Conservation (phyloP, 92 coral and sea anemone genomes). For the Epizoanthus fatuus region DNA sequence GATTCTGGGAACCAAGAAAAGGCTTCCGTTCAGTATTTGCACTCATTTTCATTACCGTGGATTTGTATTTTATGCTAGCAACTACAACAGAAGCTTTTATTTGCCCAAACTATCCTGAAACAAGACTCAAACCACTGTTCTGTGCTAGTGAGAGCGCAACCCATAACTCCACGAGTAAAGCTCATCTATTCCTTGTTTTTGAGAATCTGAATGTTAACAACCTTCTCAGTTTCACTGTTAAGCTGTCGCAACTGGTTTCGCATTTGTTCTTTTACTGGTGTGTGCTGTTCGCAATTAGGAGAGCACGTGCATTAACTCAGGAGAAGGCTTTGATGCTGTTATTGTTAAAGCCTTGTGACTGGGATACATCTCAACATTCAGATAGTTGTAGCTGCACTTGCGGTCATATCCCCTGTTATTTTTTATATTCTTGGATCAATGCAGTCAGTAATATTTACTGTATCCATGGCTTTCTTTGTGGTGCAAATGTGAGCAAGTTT, state of each 20-base stretch:
- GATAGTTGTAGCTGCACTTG: conserved; percentile 34
- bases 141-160: neutral
- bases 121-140: neutral
- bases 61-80: conserved; percentile 37
- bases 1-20: conserved; percentile 72
- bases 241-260: conserved; percentile 60
- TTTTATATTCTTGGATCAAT: neutral
- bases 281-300: conserved; percentile 45
- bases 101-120: conserved; percentile 39
- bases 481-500: conserved; percentile 65
- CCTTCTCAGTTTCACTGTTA: conserved; percentile 18
- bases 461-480: neutral
- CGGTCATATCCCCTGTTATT: conserved; percentile 4
- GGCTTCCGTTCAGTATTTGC: conserved; percentile 51
- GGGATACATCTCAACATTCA: conserved; percentile 67
- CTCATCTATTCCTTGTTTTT: neutral
- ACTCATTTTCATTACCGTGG: conserved; percentile 40
- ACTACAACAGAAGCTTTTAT: conserved; percentile 43
- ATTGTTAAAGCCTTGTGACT: conserved; percentile 40
- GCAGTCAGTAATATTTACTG: neutral
- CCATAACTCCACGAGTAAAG: neutral
- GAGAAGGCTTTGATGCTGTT: conserved; percentile 49
- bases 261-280: conserved; percentile 73
- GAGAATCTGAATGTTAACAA: conserved; percentile 4
- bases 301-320: conserved; percentile 33